phyloP scores from a whole-genome alignment of 2,888 invertebrate species.

The Adineta ricciae region DNA sequence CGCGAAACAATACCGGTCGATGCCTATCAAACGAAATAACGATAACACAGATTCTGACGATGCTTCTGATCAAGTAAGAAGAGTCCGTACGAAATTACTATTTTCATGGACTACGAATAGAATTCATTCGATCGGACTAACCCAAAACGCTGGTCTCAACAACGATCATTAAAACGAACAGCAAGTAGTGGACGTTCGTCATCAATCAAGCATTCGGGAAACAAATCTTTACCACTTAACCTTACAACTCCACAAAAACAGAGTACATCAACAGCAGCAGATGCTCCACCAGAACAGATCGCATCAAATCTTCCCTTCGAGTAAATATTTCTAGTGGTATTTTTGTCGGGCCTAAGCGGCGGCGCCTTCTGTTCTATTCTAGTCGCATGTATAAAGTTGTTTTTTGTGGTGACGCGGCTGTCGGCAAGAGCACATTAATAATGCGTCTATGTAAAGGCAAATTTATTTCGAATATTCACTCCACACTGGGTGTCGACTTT shows the following conservation, averaged over 20 bases:
- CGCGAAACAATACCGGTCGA: not conserved
- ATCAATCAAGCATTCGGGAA: not conserved
- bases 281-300: not conserved
- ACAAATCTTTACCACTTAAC: not conserved
- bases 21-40: not conserved
- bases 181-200: not conserved
- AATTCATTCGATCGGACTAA: not conserved
- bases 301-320: constrained; percentile 11
- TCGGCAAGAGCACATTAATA: constrained; percentile 59
- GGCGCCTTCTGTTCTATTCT: not conserved
- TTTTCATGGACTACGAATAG: not conserved
- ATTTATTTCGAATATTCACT: constrained; percentile 55
- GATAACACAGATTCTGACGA: not conserved
- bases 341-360: not conserved
- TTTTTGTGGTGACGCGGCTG: constrained; percentile 57
- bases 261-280: not conserved
- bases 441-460: constrained; percentile 56
- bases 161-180: constrained; percentile 1
- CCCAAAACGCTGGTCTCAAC: not conserved
- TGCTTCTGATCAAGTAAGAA: not conserved
- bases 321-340: not conserved
- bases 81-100: too few species aligned
- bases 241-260: not conserved
- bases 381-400: constrained; percentile 57
- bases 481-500: constrained; percentile 55